A percentile compares a stretch with the other conserved stretches of the same genome.
Conservation (phyloP, 2,113 vertebrate species). For the Oncorhynchus mykiss region DNA sequence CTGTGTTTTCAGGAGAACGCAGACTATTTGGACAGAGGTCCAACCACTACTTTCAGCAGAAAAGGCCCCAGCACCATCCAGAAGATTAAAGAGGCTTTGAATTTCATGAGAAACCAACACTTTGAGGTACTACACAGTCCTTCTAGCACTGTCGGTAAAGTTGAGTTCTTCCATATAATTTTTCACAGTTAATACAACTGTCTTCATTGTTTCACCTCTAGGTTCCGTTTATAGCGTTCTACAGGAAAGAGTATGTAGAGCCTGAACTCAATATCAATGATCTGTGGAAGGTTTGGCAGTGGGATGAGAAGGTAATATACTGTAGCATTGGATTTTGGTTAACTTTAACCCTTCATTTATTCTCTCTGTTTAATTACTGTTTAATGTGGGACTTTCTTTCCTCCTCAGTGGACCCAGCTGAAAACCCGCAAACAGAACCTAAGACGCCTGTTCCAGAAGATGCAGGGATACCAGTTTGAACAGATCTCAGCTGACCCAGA, state of each 20-base stretch:
- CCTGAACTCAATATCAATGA: slow-evolving; percentile 97
- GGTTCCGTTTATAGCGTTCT: slow-evolving; percentile 99
- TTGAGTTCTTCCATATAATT: not conserved
- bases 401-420: slow-evolving; percentile 91
- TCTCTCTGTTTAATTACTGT: not conserved
- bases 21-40: slow-evolving; percentile 91
- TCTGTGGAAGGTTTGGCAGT: slow-evolving; percentile 98
- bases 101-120: slow-evolving; percentile 98
- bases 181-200: not conserved
- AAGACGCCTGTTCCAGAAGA: slow-evolving; percentile 93
- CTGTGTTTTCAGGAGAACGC: slow-evolving; percentile 80
- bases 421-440: slow-evolving; percentile 96
- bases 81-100: slow-evolving; percentile 97
- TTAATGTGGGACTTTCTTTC: not conserved
- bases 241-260: slow-evolving; percentile 97
- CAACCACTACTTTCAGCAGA: slow-evolving; percentile 90
- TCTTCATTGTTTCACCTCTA: slow-evolving; percentile 46
- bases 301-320: slow-evolving; percentile 94
- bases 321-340: not conserved
- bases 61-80: slow-evolving; percentile 96
- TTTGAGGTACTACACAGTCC: slow-evolving; percentile 84
- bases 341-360: not conserved
- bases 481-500: slow-evolving; percentile 98
- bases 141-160: not conserved
- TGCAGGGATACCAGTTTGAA: slow-evolving; percentile 97